phyloP scores from a whole-genome alignment of 2,888 invertebrate species.

The Phortica magna region DNA sequence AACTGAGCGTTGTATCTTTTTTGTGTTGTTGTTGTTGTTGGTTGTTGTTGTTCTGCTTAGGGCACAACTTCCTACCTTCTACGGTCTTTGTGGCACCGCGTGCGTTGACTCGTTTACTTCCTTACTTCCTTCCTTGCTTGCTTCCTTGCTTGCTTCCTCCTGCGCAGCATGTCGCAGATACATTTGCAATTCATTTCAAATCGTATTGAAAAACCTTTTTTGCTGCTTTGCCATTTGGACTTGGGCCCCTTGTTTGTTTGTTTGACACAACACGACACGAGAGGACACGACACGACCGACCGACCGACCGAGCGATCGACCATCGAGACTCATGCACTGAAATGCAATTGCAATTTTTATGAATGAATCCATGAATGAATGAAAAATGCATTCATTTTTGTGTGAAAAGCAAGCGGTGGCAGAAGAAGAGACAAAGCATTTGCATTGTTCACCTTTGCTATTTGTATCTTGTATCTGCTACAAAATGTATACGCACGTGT shows the following conservation, averaged over 20 bases:
- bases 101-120: constrained; percentile 35
- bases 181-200: constrained; percentile 70
- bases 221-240: background rate
- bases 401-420: background rate
- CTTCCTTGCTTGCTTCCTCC: constrained; percentile 7
- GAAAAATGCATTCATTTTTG: constrained; percentile 1
- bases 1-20: constrained; percentile 11
- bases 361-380: too few relatives aligned
- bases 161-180: constrained; percentile 58
- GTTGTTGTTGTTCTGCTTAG: background rate
- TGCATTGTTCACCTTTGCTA: background rate
- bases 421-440: background rate
- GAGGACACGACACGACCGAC: background rate
- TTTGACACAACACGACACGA: background rate
- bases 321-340: background rate
- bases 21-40: background rate
- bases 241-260: background rate
- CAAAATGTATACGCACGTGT: constrained; percentile 24
- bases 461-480: constrained; percentile 19
- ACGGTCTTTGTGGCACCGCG: too few relatives aligned
- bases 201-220: constrained; percentile 39
- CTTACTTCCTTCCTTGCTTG: constrained; percentile 59
- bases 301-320: background rate
- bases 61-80: background rate
- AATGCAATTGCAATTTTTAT: constrained; percentile 28